Evolutionary conservation across 2,888 invertebrate species (phyloP), one percentile per base, ranked within the genome.

Genomic region (Rhimphoctona megacephalus): DNA sequence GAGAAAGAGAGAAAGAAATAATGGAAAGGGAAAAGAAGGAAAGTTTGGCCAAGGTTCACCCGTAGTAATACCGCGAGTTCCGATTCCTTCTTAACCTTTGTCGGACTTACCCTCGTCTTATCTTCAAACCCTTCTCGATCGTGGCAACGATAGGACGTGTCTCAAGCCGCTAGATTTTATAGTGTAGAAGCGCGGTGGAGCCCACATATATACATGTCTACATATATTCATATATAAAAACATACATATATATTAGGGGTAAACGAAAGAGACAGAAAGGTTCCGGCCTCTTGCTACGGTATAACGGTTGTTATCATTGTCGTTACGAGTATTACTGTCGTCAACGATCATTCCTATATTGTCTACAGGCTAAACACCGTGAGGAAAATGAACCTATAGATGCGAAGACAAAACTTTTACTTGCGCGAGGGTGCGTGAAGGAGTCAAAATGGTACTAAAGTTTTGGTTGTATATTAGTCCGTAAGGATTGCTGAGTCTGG

Each of bases 71-170:
- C 74, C 81, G 78, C 77, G 84, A 78, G 81, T 84, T 80, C 67
- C 85, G 85, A 87, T 84, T 87, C 85, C 84, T 79, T 85, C 88
- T 87, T 87, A 85, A 85, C 85, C 89, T 85, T 80, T 81, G 81
- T 39, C 81, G 49, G 81, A 57, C 57, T 61, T 88, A 85, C 78
- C 61, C 81, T 81, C 78, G 82, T 81, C 80, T 88, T 88, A 85
- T 89, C 85, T 87, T 19, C 61, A 70, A 69, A 84, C 84, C 83
- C 80, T 81, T 80, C 73, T 79, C 82, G 86, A 88, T 88, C 83
- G 86, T 86, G 72, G 85, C 83, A 78, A 86, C 81, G 86, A 86
- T 86, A 86, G 80, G 81, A 81, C 69, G 81, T 43, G 84, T 64
- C 78, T 81, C 78, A 30, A 30, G 83, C 70, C 81, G 83, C 85